These are phyloP conservation scores for Trichomycterus rosablanca DNA, from an alignment of 2,113 vertebrate genomes.

Conservation along the genomic window DNA sequence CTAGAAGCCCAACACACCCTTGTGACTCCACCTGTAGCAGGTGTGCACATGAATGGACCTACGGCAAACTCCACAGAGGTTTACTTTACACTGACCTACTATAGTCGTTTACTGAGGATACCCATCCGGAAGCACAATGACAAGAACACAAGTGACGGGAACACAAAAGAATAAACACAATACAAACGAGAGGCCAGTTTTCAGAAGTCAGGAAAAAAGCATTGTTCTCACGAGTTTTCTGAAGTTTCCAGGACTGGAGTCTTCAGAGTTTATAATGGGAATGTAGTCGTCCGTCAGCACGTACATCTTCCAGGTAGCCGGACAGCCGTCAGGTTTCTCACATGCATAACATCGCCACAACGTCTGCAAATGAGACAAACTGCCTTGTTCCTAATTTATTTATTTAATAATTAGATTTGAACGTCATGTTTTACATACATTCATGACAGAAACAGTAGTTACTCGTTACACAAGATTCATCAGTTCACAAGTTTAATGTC, in stretches of 20 bases:
- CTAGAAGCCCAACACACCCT: slow-evolving; percentile 8
- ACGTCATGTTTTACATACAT: no score
- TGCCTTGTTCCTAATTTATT: no score
- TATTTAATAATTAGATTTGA: no score
- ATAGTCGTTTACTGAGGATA: slow-evolving; percentile 11
- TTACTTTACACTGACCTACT: slow-evolving; percentile 26
- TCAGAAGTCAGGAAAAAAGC: neutral
- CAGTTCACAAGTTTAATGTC: no score
- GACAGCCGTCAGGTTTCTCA: slow-evolving; percentile 73
- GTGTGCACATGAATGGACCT: slow-evolving; percentile 2
- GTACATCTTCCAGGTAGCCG: slow-evolving; percentile 84
- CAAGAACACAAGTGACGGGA: slow-evolving; percentile 18
- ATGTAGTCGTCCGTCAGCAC: slow-evolving; percentile 60
- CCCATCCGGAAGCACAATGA: slow-evolving; percentile 27
- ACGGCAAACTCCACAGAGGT: neutral
- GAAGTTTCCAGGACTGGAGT: slow-evolving; percentile 60
- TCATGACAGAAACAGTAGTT: no score
- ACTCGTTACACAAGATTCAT: no score
- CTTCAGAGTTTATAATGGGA: slow-evolving; percentile 55
- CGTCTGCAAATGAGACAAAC: slow-evolving; percentile 63
- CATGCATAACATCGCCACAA: slow-evolving; percentile 84
- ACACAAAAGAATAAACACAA: slow-evolving; percentile 15
- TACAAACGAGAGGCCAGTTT: neutral
- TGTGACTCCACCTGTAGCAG: slow-evolving; percentile 17
- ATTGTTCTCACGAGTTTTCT: slow-evolving; percentile 71